These are phyloP conservation scores for Tachysurus vachellii DNA, from an alignment of 2,113 vertebrate species.

Conservation along the genomic window DNA sequence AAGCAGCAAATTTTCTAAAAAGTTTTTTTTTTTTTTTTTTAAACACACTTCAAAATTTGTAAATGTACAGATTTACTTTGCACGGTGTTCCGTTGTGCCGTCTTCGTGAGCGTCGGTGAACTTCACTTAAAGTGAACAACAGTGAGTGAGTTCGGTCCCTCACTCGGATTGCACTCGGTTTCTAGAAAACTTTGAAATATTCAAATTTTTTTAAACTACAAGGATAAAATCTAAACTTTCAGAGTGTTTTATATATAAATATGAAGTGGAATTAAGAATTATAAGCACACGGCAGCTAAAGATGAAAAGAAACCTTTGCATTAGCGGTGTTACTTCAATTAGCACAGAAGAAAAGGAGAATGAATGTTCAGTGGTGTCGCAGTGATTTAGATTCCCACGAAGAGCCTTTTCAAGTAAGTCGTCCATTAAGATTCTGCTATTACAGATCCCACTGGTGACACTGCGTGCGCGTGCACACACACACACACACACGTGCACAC, in stretches of 20 bases:
- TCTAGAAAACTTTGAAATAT: background rate
- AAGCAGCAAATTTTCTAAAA: too few species aligned
- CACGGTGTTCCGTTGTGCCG: background rate
- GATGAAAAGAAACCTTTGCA: background rate
- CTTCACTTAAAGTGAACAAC: background rate
- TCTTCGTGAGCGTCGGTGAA: background rate
- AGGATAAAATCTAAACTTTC: background rate
- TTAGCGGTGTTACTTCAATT: conserved; percentile 11
- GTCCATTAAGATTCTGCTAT: background rate
- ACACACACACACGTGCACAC: too few species aligned
- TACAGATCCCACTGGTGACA: conserved; percentile 52
- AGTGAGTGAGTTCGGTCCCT: too few species aligned
- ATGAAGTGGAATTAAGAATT: background rate
- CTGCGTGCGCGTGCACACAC: too few species aligned
- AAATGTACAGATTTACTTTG: background rate
- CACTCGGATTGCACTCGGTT: too few species aligned
- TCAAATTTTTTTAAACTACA: background rate
- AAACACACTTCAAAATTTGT: too few species aligned
- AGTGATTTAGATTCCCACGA: background rate
- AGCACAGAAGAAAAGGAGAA: background rate
- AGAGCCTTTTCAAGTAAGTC: conserved; percentile 9
- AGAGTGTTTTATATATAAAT: background rate
- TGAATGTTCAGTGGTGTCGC: background rate
- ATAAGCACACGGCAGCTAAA: background rate
- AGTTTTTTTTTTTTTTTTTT: too few species aligned